Evolutionary conservation across 23 tunicate genomes (phyloP).

Genomic region (Halocynthia aurantium): DNA sequence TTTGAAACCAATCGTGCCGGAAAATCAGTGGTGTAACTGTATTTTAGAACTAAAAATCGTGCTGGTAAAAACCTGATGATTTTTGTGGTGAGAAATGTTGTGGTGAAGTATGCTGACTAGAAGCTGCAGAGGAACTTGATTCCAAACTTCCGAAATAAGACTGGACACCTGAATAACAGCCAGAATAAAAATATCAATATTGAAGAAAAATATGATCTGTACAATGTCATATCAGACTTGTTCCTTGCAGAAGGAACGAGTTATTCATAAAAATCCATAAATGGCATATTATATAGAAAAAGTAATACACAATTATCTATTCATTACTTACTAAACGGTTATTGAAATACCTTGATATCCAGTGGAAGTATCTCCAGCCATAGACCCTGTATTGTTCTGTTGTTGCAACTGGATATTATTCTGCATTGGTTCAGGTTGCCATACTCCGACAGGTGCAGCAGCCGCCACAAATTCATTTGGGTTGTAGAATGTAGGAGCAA

Average conservation of each 20-base stretch:
- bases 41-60: too few species aligned
- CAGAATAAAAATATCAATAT: too few species aligned
- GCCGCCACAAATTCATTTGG: conserved; percentile 9
- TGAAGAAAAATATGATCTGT: too few species aligned
- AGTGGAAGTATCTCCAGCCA: background rate
- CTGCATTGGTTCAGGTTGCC: background rate
- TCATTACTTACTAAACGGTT: too few species aligned
- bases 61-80: background rate
- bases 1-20: too few species aligned
- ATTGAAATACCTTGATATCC: conserved; percentile 2
- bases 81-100: background rate
- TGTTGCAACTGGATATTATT: background rate
- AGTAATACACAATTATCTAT: too few species aligned
- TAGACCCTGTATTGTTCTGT: background rate
- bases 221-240: too few species aligned
- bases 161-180: conserved; percentile 3
- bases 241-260: too few species aligned
- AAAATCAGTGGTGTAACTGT: too few species aligned
- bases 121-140: conserved; percentile 8
- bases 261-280: too few species aligned
- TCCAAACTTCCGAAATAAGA: conserved; percentile 20
- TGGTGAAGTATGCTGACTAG: conserved; percentile 23
- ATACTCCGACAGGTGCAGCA: background rate
- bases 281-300: too few species aligned
- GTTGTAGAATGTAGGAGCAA: background rate